Evolutionary conservation across 2,888 invertebrate genomes (phyloP), one percentile per base, ranked within the genome.

Genomic region (Blomia tropicalis): DNA sequence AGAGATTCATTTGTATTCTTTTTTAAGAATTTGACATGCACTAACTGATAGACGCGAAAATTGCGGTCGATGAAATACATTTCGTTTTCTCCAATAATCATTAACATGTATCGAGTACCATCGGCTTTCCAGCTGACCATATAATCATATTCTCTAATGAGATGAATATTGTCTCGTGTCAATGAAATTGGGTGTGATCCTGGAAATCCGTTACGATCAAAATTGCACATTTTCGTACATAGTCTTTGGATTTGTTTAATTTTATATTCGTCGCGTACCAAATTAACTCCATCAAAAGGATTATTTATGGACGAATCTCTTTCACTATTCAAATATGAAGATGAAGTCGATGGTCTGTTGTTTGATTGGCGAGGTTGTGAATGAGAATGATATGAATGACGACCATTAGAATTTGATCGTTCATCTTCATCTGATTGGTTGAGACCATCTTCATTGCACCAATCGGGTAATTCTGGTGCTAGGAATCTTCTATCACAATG

Each of bases 61-160:
- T 98, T 92, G 71, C 98, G 80, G 77, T 99, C 98, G 70, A 96
- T 77, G 77, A 96, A 90, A 72, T 85, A 99, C 19, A 93, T 81
- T 71, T 90, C 83, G 66, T 85, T 80, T 68, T 82, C 81, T 25
- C 84, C 86, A 69, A 88, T 83, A 67, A 99, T 90, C 44, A 93
- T 77, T 89, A 98, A 89, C 87, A 98, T 87, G 73, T 92, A 98
- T 71, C 93, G 83, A 32, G 86, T 87, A 41, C 98, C 98, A 75
- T 99, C 98, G 11, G 98, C 98, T 73, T 99, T 99, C 98, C 98
- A 99, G 1, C 95, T 96, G 1, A 98, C 95, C 72, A 84, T 82
- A 72, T 98, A 99, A 0, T 87, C 87, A 71, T 87, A 87, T 67
- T 83, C 75, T 31, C 80, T 78, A 2, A 99, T 75, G 14, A 84